Evolutionary conservation across 1,140 invertebrate genomes (phyloP), one percentile per base, ranked within the genome.

Genomic region (Asobara japonica): DNA sequence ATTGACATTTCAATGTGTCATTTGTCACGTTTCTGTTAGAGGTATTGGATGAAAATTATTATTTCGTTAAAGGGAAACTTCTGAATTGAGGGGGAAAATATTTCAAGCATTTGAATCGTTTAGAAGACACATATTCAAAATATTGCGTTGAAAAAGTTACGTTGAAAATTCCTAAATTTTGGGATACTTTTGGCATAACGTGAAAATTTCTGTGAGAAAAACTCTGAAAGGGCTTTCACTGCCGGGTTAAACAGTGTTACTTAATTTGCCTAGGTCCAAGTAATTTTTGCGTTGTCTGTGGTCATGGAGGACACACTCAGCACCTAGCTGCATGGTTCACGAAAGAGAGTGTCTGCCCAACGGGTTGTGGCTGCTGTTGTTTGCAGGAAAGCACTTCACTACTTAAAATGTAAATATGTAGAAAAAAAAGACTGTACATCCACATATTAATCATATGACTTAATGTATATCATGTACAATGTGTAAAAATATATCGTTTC

Each of bases 341-440:
- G 16, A 86, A 80, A 25, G 89, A 92, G 75, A 84, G 90, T 80
- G 85, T 91, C 33, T 94, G 94, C 82, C 90, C 93, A 6, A 90
- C 94, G 3, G 96, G 96, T 13, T 98, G 97, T 88, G 96, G 96
- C 2, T 98, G 97, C 87, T 89, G 89, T 70, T 98, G 97, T 83
- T 85, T 95, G 48, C 88, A 91, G 69, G 93, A 94, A 78, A 91
- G 88, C 74, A 79, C 80, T 18, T 66, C 66, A 8, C 65, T 84
- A 25, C 78, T 83, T 51, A 84, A 84, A 38, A 77, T 82, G 71
- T 83, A 78, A 78, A 71, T 69, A n/a, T 33, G 1, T 33, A 31
- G 11, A 25, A 5, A 73, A 30, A 29, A 6, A 18, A 62, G 48
- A 72, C 65, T 77, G 71, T 79, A 74, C 3, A 76, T 78, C 74